A percentile compares a stretch with the other conserved stretches of the same genome.
Evolutionary conservation across 2,797 vertebrate genomes (phyloP).

Genomic region (Megaceryle alcyon): DNA sequence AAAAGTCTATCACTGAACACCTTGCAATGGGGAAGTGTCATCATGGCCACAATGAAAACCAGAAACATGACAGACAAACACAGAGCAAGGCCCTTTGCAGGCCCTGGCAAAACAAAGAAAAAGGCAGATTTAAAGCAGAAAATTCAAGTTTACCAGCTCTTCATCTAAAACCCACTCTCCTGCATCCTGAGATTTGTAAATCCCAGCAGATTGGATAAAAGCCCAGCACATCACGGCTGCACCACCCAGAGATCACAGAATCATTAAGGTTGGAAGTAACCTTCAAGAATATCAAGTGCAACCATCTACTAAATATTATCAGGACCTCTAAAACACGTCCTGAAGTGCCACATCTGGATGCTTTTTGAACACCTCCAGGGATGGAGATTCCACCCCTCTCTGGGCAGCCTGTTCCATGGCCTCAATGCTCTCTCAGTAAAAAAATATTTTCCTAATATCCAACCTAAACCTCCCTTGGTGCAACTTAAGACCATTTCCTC

Average conservation of each 20-base stretch:
- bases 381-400: too few species aligned
- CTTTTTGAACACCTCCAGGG: too few species aligned
- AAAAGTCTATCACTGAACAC: not conserved
- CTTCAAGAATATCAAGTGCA: too few species aligned
- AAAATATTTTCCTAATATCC: too few species aligned
- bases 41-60: rapidly evolving
- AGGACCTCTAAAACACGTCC: too few species aligned
- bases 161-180: not conserved
- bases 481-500: too few species aligned
- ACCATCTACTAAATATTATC: too few species aligned
- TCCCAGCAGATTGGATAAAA: not conserved
- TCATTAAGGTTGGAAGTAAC: too few species aligned
- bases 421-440: too few species aligned
- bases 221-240: not conserved
- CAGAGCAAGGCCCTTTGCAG: not conserved
- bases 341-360: too few species aligned
- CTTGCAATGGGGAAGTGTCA: not conserved
- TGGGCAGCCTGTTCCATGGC: too few species aligned
- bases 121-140: not conserved
- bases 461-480: too few species aligned
- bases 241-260: not conserved
- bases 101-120: not conserved
- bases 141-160: not conserved
- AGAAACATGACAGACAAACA: not conserved
- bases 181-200: not conserved